Evolutionary conservation across 2,797 vertebrate species (phyloP).

Genomic region (Gymnopithys bicolor): DNA sequence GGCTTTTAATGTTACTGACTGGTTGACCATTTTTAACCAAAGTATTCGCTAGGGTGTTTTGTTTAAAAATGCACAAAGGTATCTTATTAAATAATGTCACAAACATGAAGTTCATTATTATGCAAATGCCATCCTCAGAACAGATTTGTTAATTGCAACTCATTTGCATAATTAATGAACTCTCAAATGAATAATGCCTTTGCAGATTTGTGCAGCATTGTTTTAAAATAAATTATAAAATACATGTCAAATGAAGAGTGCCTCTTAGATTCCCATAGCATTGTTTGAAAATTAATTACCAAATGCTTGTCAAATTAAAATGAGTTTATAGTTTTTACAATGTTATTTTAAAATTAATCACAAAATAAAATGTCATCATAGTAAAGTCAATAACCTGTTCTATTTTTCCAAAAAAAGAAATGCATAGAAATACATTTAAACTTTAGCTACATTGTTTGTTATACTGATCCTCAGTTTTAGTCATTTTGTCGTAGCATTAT

Average conservation of each 20-base stretch:
- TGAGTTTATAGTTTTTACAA: slow-evolving; percentile 80
- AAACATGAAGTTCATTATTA: slow-evolving; percentile 91
- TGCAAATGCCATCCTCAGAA: slow-evolving; percentile 89
- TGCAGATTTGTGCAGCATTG: slow-evolving; percentile 87
- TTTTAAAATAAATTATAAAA: slow-evolving; percentile 93
- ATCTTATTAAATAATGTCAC: slow-evolving; percentile 91
- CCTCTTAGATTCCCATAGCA: slow-evolving; percentile 80
- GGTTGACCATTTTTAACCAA: slow-evolving; percentile 66
- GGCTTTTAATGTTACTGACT: slow-evolving; percentile 61
- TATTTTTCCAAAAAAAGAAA: slow-evolving; percentile 48
- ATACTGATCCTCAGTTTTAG: slow-evolving; percentile 41
- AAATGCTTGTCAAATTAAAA: slow-evolving; percentile 85
- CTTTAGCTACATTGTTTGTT: slow-evolving; percentile 55
- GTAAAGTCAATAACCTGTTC: slow-evolving; percentile 69
- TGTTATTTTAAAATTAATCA: slow-evolving; percentile 83
- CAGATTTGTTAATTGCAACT: slow-evolving; percentile 94
- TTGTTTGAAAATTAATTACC: slow-evolving; percentile 86
- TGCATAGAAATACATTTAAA: slow-evolving; percentile 57
- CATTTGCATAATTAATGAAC: slow-evolving; percentile 97
- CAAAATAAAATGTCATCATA: slow-evolving; percentile 79
- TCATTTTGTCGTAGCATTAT: slow-evolving; percentile 41
- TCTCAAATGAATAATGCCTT: slow-evolving; percentile 92
- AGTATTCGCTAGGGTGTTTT: slow-evolving; percentile 77
- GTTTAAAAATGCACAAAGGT: slow-evolving; percentile 86
- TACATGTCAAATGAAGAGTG: slow-evolving; percentile 84